phyloP scores from a whole-genome alignment of 2,888 invertebrate genomes.

The Plusia festucae region DNA sequence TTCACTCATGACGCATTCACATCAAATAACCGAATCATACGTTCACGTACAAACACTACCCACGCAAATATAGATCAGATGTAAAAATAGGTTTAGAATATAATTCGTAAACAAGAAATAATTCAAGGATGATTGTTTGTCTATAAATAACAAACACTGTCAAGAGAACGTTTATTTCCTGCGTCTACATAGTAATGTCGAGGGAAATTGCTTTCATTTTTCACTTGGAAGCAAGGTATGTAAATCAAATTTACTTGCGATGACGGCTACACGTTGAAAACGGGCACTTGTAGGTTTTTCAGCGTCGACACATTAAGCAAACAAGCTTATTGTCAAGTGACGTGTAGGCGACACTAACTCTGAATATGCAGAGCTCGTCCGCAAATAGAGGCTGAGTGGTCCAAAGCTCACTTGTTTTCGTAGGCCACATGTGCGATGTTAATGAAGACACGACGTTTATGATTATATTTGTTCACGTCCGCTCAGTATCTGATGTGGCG shows the following conservation, averaged over 20 bases:
- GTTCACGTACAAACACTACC: conserved; percentile 55
- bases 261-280: conserved; percentile 26
- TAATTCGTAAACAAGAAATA: conserved; percentile 57
- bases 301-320: conserved; percentile 63
- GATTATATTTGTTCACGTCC: conserved; percentile 68
- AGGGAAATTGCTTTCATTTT: conserved; percentile 75
- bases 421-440: conserved; percentile 71
- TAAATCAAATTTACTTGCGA: conserved; percentile 66
- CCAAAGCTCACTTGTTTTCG: conserved; percentile 59
- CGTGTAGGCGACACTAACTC: conserved; percentile 61
- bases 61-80: conserved; percentile 45
- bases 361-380: conserved; percentile 68
- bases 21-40: conserved; percentile 52
- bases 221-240: conserved; percentile 66
- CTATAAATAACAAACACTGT: conserved; percentile 57
- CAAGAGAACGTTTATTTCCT: conserved; percentile 64
- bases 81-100: conserved; percentile 54
- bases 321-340: conserved; percentile 72
- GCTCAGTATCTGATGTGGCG: conserved; percentile 57
- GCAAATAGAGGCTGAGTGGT: conserved; percentile 64
- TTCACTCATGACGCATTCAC: conserved; percentile 52
- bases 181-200: conserved; percentile 62
- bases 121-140: conserved; percentile 52
- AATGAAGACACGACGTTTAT: conserved; percentile 74
- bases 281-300: conserved; percentile 46